These are phyloP conservation scores for Menidia menidia DNA, from an alignment of 2,797 vertebrate species.

Conservation along the genomic window DNA sequence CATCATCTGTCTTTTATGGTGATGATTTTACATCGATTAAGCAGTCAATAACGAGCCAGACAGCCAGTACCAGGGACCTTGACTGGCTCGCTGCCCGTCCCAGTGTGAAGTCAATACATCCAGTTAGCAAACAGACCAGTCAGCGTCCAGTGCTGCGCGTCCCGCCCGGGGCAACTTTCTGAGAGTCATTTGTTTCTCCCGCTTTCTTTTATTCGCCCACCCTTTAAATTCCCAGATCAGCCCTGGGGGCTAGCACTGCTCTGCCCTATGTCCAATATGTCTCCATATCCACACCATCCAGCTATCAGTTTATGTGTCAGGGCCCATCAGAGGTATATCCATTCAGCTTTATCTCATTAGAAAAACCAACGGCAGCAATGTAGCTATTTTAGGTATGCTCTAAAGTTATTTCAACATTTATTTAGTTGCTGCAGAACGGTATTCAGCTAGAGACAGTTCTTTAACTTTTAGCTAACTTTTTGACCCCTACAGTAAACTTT, in stretches of 20 bases:
- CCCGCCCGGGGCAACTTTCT: slow-evolving; percentile 59
- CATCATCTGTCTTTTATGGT: slow-evolving; percentile 23
- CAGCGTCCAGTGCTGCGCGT: slow-evolving; percentile 60
- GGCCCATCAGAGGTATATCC: not conserved
- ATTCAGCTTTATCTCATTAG: not conserved
- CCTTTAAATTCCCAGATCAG: slow-evolving; percentile 33
- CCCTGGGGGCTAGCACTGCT: slow-evolving; percentile 41
- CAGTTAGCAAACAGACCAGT: slow-evolving; percentile 71
- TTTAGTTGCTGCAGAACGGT: not conserved
- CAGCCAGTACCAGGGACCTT: slow-evolving; percentile 64
- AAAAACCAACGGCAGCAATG: no score
- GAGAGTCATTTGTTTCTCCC: slow-evolving; percentile 50
- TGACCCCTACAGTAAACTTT: not conserved
- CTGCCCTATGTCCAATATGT: slow-evolving; percentile 71
- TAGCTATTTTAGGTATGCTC: not conserved
- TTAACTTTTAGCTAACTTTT: not conserved
- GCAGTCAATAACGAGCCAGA: slow-evolving; percentile 68
- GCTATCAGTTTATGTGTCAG: slow-evolving; percentile 23
- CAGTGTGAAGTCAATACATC: slow-evolving; percentile 69
- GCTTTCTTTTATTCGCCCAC: slow-evolving; percentile 43
- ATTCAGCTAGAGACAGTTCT: not conserved
- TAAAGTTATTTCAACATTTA: not conserved
- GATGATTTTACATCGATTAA: slow-evolving; percentile 54
- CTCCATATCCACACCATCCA: slow-evolving; percentile 71
- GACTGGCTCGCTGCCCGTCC: slow-evolving; percentile 44